phyloP scores from a whole-genome alignment of 2,888 invertebrate genomes.

The Xylota sylvarum region DNA sequence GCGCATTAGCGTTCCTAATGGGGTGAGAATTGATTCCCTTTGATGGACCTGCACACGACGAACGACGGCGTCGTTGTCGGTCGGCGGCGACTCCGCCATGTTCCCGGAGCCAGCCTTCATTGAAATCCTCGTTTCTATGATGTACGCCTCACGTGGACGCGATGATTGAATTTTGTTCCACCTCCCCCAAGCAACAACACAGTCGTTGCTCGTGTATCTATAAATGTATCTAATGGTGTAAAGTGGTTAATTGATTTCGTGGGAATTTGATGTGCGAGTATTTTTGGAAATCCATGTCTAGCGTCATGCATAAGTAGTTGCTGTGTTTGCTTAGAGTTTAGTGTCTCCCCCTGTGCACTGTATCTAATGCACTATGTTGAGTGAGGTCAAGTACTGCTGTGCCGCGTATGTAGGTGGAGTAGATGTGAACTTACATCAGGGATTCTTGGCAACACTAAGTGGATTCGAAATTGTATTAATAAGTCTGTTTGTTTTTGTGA shows the following conservation, averaged over 20 bases:
- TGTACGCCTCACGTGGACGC: slow-evolving; percentile 36
- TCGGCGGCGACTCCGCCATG: slow-evolving; percentile 9
- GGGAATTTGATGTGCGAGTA: slow-evolving; percentile 67
- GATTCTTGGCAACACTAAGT: slow-evolving; percentile 25
- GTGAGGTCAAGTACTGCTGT: slow-evolving; percentile 49
- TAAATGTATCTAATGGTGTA: slow-evolving; percentile 19
- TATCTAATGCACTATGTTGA: slow-evolving; percentile 39
- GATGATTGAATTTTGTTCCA: slow-evolving; percentile 36
- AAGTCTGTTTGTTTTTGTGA: slow-evolving; percentile 45
- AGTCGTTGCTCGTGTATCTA: slow-evolving; percentile 3
- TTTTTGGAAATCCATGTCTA: slow-evolving; percentile 57
- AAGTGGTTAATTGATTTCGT: slow-evolving; percentile 74
- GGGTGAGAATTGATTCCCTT: slow-evolving; percentile 75
- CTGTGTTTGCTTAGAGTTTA: slow-evolving; percentile 38
- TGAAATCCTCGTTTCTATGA: slow-evolving; percentile 1
- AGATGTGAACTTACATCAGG: background rate
- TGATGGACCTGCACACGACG: slow-evolving; percentile 61
- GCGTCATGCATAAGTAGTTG: slow-evolving; percentile 51
- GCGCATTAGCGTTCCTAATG: slow-evolving; percentile 71
- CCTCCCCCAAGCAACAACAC: slow-evolving; percentile 10
- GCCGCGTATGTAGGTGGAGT: slow-evolving; percentile 9
- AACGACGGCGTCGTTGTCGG: background rate
- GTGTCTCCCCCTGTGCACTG: slow-evolving; percentile 13
- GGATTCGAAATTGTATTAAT: slow-evolving; percentile 29
- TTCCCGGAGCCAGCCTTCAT: slow-evolving; percentile 30